Conservation (phyloP, 1,140 invertebrate genomes). For the Carcinoscorpius rotundicauda region DNA sequence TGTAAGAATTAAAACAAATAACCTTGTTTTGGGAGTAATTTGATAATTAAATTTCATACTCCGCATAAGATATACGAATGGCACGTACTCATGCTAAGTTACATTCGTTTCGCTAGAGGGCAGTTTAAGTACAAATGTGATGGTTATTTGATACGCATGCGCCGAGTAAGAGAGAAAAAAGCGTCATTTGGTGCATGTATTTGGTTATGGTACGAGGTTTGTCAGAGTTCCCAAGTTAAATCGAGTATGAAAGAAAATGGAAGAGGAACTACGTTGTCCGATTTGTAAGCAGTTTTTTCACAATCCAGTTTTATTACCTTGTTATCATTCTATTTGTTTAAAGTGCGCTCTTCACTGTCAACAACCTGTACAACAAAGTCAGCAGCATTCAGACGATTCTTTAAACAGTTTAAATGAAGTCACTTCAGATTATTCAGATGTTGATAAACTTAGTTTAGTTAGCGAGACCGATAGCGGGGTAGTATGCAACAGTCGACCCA, state of each 20-base stretch:
- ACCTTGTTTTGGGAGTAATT: no score
- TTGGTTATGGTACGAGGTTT: no score
- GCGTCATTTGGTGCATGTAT: no score
- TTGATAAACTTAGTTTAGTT: conserved; percentile 90
- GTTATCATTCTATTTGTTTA: conserved; percentile 83
- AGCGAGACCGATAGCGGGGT: conserved; percentile 96
- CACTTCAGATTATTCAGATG: conserved; percentile 40
- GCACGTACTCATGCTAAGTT: no score
- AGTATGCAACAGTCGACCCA: conserved; percentile 68
- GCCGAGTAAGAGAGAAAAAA: no score
- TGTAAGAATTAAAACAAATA: no score
- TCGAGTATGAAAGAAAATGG: conserved; percentile 45
- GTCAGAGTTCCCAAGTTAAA: no score
- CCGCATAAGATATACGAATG: no score
- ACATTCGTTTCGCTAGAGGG: no score
- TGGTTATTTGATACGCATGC: no score
- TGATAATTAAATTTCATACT: no score
- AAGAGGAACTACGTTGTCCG: conserved; percentile 88
- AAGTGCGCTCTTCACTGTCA: conserved; percentile 75
- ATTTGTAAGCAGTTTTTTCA: conserved; percentile 82
- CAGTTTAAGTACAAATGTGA: no score
- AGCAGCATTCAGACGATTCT: conserved; percentile 24
- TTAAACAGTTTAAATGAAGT: conserved; percentile 28
- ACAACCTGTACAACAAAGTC: conserved; percentile 41
- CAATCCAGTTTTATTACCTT: conserved; percentile 84